These are phyloP conservation scores for Acholoe squamosa DNA, from an alignment of 2,888 invertebrate species.

Conservation along the genomic window DNA sequence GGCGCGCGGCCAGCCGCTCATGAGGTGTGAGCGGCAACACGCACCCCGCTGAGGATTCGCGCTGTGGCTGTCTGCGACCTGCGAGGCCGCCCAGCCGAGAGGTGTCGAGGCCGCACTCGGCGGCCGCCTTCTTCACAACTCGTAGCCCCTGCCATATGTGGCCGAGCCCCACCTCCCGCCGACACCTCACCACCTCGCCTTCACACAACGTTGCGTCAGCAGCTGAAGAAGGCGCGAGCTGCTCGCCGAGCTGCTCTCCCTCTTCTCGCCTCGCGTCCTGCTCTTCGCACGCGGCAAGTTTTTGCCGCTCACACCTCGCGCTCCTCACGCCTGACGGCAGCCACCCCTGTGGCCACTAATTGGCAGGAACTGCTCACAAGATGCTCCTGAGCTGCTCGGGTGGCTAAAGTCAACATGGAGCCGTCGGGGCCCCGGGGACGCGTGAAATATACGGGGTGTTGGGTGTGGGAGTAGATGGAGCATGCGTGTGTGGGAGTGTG, in stretches of 20 bases:
- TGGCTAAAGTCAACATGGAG: conserved; percentile 57
- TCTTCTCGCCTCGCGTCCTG: background rate
- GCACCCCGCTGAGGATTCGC: conserved; percentile 52
- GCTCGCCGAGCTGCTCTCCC: background rate
- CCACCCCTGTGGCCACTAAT: conserved; percentile 32
- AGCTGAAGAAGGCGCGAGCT: conserved; percentile 46
- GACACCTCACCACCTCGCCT: conserved; percentile 56
- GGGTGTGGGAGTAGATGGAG: background rate
- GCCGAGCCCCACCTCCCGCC: conserved; percentile 2
- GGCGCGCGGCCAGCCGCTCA: conserved; percentile 21
- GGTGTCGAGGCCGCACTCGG: conserved; percentile 40
- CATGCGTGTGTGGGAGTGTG: conserved; percentile 12
- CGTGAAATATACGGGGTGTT: conserved; percentile 39
- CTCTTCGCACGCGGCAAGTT: background rate
- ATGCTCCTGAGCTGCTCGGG: conserved; percentile 50
- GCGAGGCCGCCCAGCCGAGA: conserved; percentile 17
- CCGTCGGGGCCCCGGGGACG: conserved; percentile 43
- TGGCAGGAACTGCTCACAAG: conserved; percentile 18
- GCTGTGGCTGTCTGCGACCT: conserved; percentile 39
- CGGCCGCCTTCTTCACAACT: conserved; percentile 49
- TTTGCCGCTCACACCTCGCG: background rate
- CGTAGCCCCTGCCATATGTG: conserved; percentile 32
- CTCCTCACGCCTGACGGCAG: background rate
- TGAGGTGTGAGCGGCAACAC: conserved; percentile 50
- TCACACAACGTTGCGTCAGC: conserved; percentile 48